A percentile compares a stretch with the other conserved stretches of the same genome.
Evolutionary conservation across 2,888 invertebrate species (phyloP).

Genomic region (Julus scandinavius): DNA sequence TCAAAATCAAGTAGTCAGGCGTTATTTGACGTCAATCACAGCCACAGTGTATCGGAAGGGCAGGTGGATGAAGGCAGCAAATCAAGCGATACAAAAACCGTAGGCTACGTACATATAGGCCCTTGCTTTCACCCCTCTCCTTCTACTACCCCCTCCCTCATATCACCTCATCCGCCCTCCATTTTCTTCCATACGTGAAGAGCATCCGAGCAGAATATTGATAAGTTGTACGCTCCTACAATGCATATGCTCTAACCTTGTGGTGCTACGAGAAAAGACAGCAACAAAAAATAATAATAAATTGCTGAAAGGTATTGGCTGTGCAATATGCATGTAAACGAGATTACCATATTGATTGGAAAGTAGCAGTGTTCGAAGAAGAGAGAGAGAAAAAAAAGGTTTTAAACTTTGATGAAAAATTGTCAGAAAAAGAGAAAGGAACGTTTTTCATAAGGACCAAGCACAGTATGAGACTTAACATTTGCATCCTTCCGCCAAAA

Average conservation of each 20-base stretch:
- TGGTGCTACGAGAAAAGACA: slow-evolving; percentile 36
- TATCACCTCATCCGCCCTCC: background rate
- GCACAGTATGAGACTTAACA: background rate
- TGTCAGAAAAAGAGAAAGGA: slow-evolving; percentile 23
- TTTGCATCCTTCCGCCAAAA: background rate
- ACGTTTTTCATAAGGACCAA: background rate
- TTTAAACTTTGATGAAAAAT: slow-evolving; percentile 45
- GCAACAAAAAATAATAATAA: slow-evolving; percentile 46
- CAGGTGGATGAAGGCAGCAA: slow-evolving; percentile 45
- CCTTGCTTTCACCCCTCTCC: background rate
- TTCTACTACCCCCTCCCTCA: background rate
- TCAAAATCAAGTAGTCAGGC: slow-evolving; percentile 46
- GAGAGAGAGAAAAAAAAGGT: background rate
- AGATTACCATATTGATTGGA: slow-evolving; percentile 46
- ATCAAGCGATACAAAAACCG: slow-evolving; percentile 43
- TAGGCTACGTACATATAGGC: slow-evolving; percentile 23
- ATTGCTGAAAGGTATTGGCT: slow-evolving; percentile 46
- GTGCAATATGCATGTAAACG: slow-evolving; percentile 43
- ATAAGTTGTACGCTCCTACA: slow-evolving; percentile 43
- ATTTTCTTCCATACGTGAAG: slow-evolving; percentile 46
- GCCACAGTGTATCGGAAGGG: slow-evolving; percentile 46
- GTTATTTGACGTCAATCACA: slow-evolving; percentile 46
- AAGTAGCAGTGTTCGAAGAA: background rate
- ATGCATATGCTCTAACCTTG: slow-evolving; percentile 15
- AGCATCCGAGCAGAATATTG: slow-evolving; percentile 46